Evolutionary conservation across 2,888 invertebrate genomes (phyloP), one percentile per base, ranked within the genome.

Genomic region (Anorthoa munda): DNA sequence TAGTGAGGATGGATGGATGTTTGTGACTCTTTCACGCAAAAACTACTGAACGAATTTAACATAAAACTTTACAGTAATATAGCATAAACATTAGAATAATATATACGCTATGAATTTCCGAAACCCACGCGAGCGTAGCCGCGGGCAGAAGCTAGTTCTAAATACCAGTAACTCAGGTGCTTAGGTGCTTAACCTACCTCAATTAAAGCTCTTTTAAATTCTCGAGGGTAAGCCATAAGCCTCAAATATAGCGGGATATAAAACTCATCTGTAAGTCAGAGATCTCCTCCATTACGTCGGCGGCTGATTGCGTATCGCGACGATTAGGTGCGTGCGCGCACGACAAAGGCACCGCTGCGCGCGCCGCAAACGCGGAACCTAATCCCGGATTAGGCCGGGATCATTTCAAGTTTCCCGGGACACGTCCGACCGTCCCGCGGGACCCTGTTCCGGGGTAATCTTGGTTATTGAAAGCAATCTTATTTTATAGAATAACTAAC

Each of bases 261-360:
- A 83, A 83, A 85, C 66, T 73, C 75, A 81, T 75, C 72, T 72
- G 59, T 77, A 81, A 81, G 79, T 71, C 68, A 45, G 75, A 86
- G 77, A 79, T 85, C 78, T 80, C 59, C 77, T 79, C 91, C 88
- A 93, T 93, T 92, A 92, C 90, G 75, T 31, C 61, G 72, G 68
- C 82, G 81, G 85, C 85, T 92, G 95, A 95, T 94, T 95, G 94
- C 93, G 92, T 92, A 93, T 92, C 92, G 91, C 84, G 77, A 87
- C 91, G 91, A 93, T 93, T 93, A 92, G 91, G 92, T 87, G 93
- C 92, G 93, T 92, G 91, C 88, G 93, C 90, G 91, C 91, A 86
- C 61, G 69, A 84, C 95, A 95, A 95, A 95, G 94, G 83, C 76
- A 72, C 83, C 83, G 85, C 71, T 70, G 72, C 72, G 76, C 59